These are phyloP conservation scores for Epicauta chinensis DNA, from an alignment of 1,140 invertebrate genomes.

Conservation along the genomic window DNA sequence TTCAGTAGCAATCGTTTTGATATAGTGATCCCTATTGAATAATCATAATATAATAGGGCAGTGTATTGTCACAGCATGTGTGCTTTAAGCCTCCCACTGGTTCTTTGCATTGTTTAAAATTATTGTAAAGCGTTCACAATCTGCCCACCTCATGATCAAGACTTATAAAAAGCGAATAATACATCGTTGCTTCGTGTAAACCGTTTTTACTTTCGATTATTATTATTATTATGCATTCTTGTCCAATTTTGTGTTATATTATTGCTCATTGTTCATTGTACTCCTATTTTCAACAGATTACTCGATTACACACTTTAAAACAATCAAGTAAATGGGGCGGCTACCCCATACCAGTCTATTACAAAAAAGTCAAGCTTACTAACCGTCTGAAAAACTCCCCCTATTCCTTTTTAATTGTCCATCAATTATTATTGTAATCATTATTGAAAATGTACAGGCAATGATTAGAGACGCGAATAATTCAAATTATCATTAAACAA, in stretches of 20 bases:
- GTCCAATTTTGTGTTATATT: slow-evolving; percentile 32
- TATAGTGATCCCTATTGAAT: slow-evolving; percentile 37
- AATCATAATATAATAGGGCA: slow-evolving; percentile 35
- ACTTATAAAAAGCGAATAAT: slow-evolving; percentile 11
- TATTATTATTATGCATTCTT: slow-evolving; percentile 12
- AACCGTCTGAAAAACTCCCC: no score
- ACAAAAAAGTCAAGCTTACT: no score
- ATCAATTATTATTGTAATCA: no score
- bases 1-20: slow-evolving; percentile 38
- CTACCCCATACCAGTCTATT: background rate
- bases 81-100: slow-evolving; percentile 36
- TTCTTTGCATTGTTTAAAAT: slow-evolving; percentile 36
- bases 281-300: slow-evolving; percentile 26
- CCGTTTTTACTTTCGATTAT: slow-evolving; percentile 7
- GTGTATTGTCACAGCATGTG: slow-evolving; percentile 37
- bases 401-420: no score
- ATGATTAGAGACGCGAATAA: no score
- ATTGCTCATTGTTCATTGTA: slow-evolving; percentile 29
- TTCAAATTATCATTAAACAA: no score
- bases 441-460: no score
- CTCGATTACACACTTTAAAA: slow-evolving; percentile 28
- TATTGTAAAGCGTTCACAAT: slow-evolving; percentile 30
- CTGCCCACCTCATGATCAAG: slow-evolving; percentile 29
- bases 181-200: slow-evolving; percentile 23
- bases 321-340: slow-evolving; percentile 5